phyloP scores from a whole-genome alignment of 2,797 vertebrate genomes.

The Danio albolineatus region DNA sequence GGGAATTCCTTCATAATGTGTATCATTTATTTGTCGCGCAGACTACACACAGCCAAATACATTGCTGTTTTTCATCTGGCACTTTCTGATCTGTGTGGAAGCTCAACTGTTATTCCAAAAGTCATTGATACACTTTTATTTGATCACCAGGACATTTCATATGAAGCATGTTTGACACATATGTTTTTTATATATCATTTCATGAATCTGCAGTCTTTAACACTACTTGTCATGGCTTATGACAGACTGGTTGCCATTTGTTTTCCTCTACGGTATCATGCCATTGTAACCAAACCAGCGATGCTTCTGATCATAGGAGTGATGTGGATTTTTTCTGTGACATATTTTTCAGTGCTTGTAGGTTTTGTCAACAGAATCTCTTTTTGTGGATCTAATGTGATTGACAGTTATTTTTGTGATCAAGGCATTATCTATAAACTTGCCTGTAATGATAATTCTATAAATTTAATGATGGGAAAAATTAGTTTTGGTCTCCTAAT shows the following conservation, averaged over 20 bases:
- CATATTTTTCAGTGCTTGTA: background rate
- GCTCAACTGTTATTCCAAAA: constrained; percentile 58
- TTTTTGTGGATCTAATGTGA: constrained; percentile 67
- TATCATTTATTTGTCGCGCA: constrained; percentile 31
- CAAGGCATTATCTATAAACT: constrained; percentile 58
- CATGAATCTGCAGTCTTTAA: constrained; percentile 43
- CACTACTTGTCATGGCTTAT: constrained; percentile 52
- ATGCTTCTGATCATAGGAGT: constrained; percentile 31
- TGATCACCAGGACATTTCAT: constrained; percentile 46
- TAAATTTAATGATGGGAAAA: constrained; percentile 31
- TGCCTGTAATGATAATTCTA: constrained; percentile 63
- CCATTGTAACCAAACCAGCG: constrained; percentile 29
- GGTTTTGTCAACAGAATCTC: constrained; percentile 64
- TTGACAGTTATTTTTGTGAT: constrained; percentile 70
- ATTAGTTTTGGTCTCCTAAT: background rate
- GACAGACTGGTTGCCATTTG: constrained; percentile 60
- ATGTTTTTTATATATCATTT: constrained; percentile 58
- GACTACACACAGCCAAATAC: constrained; percentile 59
- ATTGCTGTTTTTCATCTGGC: constrained; percentile 49
- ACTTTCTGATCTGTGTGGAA: constrained; percentile 46
- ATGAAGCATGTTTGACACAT: constrained; percentile 49
- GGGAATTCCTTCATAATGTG: constrained; percentile 53
- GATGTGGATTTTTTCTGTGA: constrained; percentile 21
- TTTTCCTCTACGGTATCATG: constrained; percentile 55
- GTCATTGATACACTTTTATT: constrained; percentile 51